A percentile compares a stretch with the other conserved stretches of the same genome.
These are phyloP conservation scores for Microdon myrmicae DNA, from an alignment of 2,888 invertebrate species.

Conservation along the genomic window DNA sequence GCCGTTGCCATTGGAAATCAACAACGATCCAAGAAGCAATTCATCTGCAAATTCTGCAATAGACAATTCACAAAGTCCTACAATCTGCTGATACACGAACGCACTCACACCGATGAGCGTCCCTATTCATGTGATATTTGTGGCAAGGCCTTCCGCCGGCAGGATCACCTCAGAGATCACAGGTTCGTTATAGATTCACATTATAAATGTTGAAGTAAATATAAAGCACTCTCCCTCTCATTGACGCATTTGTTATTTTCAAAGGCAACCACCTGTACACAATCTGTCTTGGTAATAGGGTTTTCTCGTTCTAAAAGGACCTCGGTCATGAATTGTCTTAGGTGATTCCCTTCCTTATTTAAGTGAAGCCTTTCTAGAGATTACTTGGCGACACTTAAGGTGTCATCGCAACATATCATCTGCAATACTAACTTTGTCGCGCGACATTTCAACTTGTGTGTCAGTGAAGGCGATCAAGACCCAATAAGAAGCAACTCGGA, in stretches of 20 bases:
- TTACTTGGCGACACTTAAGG: too few species aligned
- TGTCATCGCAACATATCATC: too few species aligned
- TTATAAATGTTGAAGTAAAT: too few species aligned
- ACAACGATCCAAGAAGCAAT: constrained; percentile 93
- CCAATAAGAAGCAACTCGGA: too few species aligned
- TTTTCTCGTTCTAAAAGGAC: not conserved
- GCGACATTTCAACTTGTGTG: too few species aligned
- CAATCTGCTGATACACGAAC: constrained; percentile 95
- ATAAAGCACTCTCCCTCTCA: too few species aligned
- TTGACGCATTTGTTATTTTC: too few species aligned
- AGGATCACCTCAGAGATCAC: constrained; percentile 94
- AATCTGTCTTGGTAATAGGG: not conserved
- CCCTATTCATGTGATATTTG: constrained; percentile 98
- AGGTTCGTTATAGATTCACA: constrained; percentile 78
- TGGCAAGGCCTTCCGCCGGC: constrained; percentile 95
- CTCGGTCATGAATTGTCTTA: not conserved
- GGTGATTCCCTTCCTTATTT: not conserved
- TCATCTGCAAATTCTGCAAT: constrained; percentile 97
- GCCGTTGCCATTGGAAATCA: constrained; percentile 56
- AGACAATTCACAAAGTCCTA: constrained; percentile 98
- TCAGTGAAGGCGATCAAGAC: too few species aligned
- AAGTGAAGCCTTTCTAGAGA: too few species aligned
- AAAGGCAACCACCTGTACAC: not conserved
- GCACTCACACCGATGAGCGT: constrained; percentile 97
- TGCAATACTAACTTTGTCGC: too few species aligned